A percentile compares a stretch with the other conserved stretches of the same genome.
phyloP scores from a whole-genome alignment of 2,113 vertebrate genomes.

The Boulengeromyrus knoepffleri region DNA sequence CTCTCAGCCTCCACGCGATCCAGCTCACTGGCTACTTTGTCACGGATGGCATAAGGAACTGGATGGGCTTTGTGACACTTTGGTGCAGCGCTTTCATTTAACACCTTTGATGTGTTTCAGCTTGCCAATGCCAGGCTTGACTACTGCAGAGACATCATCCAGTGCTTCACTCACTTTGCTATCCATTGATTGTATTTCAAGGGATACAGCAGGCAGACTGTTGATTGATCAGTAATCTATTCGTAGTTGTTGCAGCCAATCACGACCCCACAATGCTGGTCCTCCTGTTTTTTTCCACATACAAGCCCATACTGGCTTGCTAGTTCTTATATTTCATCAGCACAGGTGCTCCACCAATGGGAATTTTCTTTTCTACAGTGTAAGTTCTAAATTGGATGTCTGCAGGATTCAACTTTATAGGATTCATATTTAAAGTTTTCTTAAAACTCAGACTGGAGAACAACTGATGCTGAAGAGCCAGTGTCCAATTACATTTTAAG shows the following conservation, averaged over 20 bases:
- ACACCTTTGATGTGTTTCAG: background rate
- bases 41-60: background rate
- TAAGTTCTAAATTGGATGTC: conserved; percentile 7
- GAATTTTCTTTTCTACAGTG: conserved; percentile 17
- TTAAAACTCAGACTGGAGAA: conserved; percentile 29
- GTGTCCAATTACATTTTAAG: conserved; percentile 37
- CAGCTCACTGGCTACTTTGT: background rate
- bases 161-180: background rate
- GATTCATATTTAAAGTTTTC: conserved; percentile 22
- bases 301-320: background rate
- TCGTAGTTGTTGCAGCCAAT: background rate
- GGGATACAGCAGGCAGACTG: background rate
- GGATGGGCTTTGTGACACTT: background rate
- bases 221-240: background rate
- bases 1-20: background rate
- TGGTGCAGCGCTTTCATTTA: background rate
- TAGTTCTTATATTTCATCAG: conserved; percentile 14
- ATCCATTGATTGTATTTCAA: background rate
- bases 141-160: background rate
- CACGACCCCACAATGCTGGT: background rate
- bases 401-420: conserved; percentile 22
- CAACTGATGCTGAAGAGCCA: conserved; percentile 41
- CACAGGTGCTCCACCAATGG: conserved; percentile 23
- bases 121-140: background rate
- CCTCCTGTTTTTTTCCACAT: background rate